Conservation (phyloP, 2,888 invertebrate species). For the Agrochola lychnidis region DNA sequence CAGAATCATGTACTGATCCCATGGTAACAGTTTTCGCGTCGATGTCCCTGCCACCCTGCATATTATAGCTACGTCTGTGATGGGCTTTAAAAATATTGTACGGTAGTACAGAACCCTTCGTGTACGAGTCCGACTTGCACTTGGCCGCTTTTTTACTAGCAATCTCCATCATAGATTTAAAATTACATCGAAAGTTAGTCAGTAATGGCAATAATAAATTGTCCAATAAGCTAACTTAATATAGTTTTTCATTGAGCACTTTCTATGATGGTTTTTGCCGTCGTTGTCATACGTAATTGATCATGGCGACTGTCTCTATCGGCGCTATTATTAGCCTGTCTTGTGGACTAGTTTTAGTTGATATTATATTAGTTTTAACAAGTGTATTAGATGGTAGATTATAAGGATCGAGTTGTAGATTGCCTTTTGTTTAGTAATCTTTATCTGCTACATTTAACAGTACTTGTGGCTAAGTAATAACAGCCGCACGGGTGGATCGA, state of each 20-base stretch:
- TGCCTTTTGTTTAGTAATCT: neutral
- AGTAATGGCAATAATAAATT: slow-evolving; percentile 62
- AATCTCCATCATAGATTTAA: slow-evolving; percentile 50
- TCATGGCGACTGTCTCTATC: slow-evolving; percentile 54
- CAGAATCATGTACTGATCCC: no score
- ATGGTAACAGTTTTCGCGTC: no score
- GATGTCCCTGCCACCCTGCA: no score
- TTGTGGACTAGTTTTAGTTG: slow-evolving; percentile 38
- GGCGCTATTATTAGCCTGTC: slow-evolving; percentile 34
- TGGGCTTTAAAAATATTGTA: no score
- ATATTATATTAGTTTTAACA: slow-evolving; percentile 34
- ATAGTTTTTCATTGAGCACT: slow-evolving; percentile 62
- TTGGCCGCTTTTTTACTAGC: slow-evolving; percentile 40
- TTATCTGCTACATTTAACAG: no score
- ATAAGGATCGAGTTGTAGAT: slow-evolving; percentile 1
- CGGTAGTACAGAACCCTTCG: no score
- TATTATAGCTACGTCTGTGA: no score
- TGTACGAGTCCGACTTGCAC: neutral
- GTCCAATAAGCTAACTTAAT: slow-evolving; percentile 59
- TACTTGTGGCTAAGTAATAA: no score
- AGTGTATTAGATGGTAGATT: slow-evolving; percentile 34
- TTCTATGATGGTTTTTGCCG: slow-evolving; percentile 60
- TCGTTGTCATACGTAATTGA: slow-evolving; percentile 64
- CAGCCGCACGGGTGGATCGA: no score
- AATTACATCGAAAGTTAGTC: slow-evolving; percentile 62